These are phyloP conservation scores for Cylindroiulus punctatus DNA, from an alignment of 2,888 invertebrate genomes.

Conservation along the genomic window DNA sequence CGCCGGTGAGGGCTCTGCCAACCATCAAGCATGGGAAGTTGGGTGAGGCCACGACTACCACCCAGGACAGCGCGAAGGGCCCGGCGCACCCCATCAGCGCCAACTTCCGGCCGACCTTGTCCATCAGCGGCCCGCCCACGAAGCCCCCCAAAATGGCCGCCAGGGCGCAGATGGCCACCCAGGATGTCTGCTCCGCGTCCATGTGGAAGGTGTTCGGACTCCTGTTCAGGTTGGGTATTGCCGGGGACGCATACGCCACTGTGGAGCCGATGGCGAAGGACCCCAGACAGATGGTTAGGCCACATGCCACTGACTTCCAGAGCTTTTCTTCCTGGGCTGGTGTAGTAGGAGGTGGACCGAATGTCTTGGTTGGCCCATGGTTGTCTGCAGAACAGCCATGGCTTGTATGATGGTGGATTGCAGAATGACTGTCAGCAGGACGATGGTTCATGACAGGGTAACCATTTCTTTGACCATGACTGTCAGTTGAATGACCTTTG, in stretches of 20 bases:
- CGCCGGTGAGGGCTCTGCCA: constrained; percentile 58
- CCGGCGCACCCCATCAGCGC: constrained; percentile 56
- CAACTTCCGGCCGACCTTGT: constrained; percentile 56
- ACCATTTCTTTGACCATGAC: too few relatives aligned
- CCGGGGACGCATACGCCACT: constrained; percentile 54
- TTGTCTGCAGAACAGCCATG: too few relatives aligned
- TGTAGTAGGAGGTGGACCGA: too few relatives aligned
- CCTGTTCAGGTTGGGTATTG: constrained; percentile 53
- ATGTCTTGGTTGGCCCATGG: too few relatives aligned
- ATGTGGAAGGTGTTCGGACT: constrained; percentile 47
- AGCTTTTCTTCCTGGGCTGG: too few relatives aligned
- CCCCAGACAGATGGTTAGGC: constrained; percentile 53
- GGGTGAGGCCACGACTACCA: constrained; percentile 56
- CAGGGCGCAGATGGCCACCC: constrained; percentile 56
- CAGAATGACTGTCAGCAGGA: too few relatives aligned
- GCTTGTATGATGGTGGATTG: too few relatives aligned
- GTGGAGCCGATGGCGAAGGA: constrained; percentile 37
- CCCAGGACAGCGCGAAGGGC: constrained; percentile 58
- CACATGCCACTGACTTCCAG: too few relatives aligned
- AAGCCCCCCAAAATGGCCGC: constrained; percentile 58
- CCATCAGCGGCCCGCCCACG: constrained; percentile 56
- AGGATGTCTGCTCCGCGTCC: constrained; percentile 45
- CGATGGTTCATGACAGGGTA: too few relatives aligned
- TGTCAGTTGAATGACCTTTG: too few relatives aligned
- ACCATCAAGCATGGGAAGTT: constrained; percentile 55